Evolutionary conservation across 2,888 invertebrate species (phyloP).

Genomic region (Hedya salicella): DNA sequence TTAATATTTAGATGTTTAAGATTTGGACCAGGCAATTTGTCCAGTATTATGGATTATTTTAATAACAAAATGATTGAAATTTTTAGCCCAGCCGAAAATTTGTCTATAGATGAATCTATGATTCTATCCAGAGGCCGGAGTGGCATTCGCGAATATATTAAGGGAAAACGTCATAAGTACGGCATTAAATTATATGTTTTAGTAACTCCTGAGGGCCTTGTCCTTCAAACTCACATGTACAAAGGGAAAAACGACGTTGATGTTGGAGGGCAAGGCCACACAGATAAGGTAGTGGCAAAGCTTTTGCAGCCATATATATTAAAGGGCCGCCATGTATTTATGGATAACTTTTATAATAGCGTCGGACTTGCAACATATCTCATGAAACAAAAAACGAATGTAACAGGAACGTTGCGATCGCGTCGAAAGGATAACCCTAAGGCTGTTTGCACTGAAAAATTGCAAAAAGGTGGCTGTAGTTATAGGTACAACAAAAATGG

Average conservation of each 20-base stretch:
- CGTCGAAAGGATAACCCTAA: neutral
- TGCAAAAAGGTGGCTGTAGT: neutral
- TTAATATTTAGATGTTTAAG: too few relatives aligned
- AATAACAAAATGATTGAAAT: constrained; percentile 54
- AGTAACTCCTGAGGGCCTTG: too few relatives aligned
- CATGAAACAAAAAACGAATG: neutral
- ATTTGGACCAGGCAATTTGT: too few relatives aligned
- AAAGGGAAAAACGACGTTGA: neutral
- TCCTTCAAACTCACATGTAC: too few relatives aligned
- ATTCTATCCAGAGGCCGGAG: constrained; percentile 59
- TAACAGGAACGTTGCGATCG: constrained; percentile 2
- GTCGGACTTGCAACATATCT: neutral
- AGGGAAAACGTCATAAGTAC: constrained; percentile 45
- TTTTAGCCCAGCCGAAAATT: constrained; percentile 54
- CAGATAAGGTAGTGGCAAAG: too few relatives aligned
- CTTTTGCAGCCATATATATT: too few relatives aligned
- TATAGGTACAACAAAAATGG: too few relatives aligned
- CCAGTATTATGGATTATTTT: constrained; percentile 49
- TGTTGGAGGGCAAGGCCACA: too few relatives aligned
- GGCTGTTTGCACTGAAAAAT: constrained; percentile 3
- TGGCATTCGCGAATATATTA: constrained; percentile 56
- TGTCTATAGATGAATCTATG: constrained; percentile 58
- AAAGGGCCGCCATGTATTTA: constrained; percentile 1
- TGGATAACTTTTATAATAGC: constrained; percentile 3
- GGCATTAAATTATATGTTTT: neutral